Evolutionary conservation across 2,113 vertebrate species (phyloP), one percentile per base, ranked within the genome.

Genomic region (Heliornis fulica): DNA sequence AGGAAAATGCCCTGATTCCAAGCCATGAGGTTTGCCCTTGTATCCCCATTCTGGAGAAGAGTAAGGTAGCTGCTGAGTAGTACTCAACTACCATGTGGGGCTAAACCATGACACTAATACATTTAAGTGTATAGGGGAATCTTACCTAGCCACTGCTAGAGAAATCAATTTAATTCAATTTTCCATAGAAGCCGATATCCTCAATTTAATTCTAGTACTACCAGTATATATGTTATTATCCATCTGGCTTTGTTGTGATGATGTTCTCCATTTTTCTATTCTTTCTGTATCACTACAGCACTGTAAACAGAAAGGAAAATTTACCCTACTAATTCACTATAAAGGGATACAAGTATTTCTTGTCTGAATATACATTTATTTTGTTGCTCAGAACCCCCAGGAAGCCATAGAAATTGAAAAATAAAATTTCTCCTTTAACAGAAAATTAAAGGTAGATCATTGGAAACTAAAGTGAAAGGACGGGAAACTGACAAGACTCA

Each of bases 401-500:
- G 38, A 96, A 96, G 85, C 32, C 14, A n/a, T 36, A 92, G 77
- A 92, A 95, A 91, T 41, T 36, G 15, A 60, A 78, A 22, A 95
- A 59, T 90, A 86, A 94, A 66, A 53, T 80, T 88, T 78, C 6
- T 76, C 40, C 17, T 36, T 69, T 56, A 71, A 89, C 43, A 63
- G 83, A 76, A 79, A 90, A 81, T 74, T 68, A 17, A 90, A n/a
- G 28, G 13, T 46, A 77, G 11, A 38, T 54, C 0, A 64, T 90
- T 87, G 50, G 40, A 94, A 96, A 96, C 36, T 92, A 92, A 97
- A 89, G 88, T 89, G 56, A 48, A 60, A 40, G n/a, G 38, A 69
- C 56, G 89, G n/a, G 59, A 74, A 96, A 72, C 25, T 15, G 53
- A 84, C 40, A 86, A 64, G 21, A 10, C 60, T 85, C 54, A 89